These are phyloP conservation scores for Darevskia mixta DNA, from an alignment of 2,797 vertebrate species.

Conservation along the genomic window DNA sequence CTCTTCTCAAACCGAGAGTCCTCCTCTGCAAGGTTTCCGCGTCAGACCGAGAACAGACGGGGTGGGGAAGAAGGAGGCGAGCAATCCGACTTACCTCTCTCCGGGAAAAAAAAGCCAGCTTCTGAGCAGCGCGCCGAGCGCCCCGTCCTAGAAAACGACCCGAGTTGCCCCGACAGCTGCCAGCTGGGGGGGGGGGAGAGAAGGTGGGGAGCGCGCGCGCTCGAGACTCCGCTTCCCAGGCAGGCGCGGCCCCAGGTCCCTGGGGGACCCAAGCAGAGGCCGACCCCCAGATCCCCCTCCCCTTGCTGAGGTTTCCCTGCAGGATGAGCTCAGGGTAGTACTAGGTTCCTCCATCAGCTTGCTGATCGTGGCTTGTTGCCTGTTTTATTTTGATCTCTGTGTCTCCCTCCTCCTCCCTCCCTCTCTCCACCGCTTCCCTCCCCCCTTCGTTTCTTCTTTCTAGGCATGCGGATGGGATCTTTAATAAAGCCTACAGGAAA, in stretches of 20 bases:
- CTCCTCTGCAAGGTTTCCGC: background rate
- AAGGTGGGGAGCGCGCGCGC: background rate
- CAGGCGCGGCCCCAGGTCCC: background rate
- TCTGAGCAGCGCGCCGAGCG: background rate
- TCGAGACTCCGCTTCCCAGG: background rate
- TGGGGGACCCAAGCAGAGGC: background rate
- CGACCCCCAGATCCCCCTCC: conserved; percentile 20
- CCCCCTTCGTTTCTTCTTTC: conserved; percentile 76
- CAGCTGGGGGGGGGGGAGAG: background rate
- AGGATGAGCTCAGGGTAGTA: background rate
- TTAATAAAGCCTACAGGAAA: conserved; percentile 96
- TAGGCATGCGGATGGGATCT: conserved; percentile 93
- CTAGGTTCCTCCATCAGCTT: background rate
- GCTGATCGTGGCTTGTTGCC: no score
- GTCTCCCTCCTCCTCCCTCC: conserved; percentile 48
- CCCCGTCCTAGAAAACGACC: conserved; percentile 16
- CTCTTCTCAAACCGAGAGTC: no score
- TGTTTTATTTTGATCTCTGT: background rate
- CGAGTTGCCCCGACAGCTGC: background rate
- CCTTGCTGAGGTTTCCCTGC: background rate
- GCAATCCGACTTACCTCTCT: background rate
- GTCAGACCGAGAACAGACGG: background rate
- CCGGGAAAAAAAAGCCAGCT: background rate
- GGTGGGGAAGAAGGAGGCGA: background rate
- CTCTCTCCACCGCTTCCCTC: conserved; percentile 37